A percentile compares a stretch with the other conserved stretches of the same genome.
Evolutionary conservation across 2,888 invertebrate species (phyloP).

Genomic region (Brenthis hecate): DNA sequence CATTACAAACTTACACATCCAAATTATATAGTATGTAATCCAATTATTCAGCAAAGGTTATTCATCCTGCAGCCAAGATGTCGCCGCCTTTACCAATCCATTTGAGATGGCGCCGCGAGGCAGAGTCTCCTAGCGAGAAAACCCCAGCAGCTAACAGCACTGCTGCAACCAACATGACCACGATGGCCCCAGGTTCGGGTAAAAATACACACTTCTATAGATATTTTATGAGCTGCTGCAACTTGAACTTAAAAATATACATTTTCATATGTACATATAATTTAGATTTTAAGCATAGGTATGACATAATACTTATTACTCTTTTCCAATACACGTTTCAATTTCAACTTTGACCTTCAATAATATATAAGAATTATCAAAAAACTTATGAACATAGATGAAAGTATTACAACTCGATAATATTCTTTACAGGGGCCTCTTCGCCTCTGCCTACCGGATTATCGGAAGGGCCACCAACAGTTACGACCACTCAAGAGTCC

Average conservation of each 20-base stretch:
- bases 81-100: slow-evolving; percentile 64
- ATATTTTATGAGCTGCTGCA: not conserved
- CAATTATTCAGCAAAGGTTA: slow-evolving; percentile 21
- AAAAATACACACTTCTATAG: not conserved
- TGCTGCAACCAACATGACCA: slow-evolving; percentile 17
- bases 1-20: no score
- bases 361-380: not conserved
- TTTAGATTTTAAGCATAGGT: no score
- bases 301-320: not conserved
- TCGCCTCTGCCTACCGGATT: slow-evolving; percentile 30
- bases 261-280: not conserved
- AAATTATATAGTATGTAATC: no score
- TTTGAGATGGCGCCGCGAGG: slow-evolving; percentile 74
- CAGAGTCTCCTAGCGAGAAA: slow-evolving; percentile 46
- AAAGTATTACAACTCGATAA: not conserved
- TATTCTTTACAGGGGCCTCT: slow-evolving; percentile 30
- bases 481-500: slow-evolving; percentile 70
- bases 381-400: not conserved
- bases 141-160: slow-evolving; percentile 4
- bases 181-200: slow-evolving; percentile 27
- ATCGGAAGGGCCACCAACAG: slow-evolving; percentile 49
- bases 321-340: not conserved
- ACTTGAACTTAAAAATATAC: not conserved
- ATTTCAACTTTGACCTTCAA: no score
- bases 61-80: slow-evolving; percentile 55